These are phyloP conservation scores for Acipenser oxyrinchus DNA, from an alignment of 2,797 vertebrate species.

Conservation along the genomic window DNA sequence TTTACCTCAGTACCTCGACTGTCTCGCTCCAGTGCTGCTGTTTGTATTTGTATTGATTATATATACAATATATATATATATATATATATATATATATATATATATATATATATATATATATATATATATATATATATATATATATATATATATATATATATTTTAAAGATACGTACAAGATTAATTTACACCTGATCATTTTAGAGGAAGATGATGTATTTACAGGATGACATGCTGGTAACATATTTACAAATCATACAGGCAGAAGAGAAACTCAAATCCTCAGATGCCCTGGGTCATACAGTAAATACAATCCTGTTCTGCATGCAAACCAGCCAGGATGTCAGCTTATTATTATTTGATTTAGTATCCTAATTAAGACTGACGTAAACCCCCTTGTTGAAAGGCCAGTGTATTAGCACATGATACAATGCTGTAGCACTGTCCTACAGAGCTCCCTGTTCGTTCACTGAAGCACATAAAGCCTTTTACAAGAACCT, in stretches of 20 bases:
- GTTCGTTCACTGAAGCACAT: neutral
- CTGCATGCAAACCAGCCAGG: neutral
- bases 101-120: too few species aligned
- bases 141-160: too few species aligned
- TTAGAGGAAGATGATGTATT: too few species aligned
- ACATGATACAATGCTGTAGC: neutral
- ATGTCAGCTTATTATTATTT: neutral
- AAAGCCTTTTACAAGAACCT: neutral
- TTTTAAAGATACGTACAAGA: too few species aligned
- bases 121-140: too few species aligned
- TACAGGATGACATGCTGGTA: too few species aligned
- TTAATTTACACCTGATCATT: too few species aligned
- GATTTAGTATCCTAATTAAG: constrained; percentile 2
- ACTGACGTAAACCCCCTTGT: neutral
- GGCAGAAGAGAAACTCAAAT: too few species aligned
- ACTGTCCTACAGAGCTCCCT: neutral
- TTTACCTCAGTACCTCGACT: constrained; percentile 75
- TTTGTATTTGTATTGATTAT: neutral
- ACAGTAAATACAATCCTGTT: neutral
- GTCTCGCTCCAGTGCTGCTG: constrained; percentile 80
- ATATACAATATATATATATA: too few species aligned
- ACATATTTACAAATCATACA: too few species aligned
- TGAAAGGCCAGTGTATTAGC: neutral
- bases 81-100: too few species aligned
- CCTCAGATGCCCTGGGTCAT: too few species aligned